phyloP scores from a whole-genome alignment of 2,797 vertebrate genomes.

The Anabacerthia variegaticeps region DNA sequence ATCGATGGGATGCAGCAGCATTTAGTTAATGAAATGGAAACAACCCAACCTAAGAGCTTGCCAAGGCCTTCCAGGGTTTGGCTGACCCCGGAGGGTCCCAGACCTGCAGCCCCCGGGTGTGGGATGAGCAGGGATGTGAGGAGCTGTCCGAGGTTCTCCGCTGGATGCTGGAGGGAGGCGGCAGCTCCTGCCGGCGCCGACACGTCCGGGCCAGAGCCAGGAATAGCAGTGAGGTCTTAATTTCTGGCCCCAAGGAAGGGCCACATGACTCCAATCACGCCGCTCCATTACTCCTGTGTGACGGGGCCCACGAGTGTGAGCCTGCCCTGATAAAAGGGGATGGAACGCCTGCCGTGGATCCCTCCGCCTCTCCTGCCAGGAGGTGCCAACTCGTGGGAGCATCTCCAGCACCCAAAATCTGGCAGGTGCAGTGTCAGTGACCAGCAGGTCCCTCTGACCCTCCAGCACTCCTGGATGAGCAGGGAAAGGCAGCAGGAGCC shows the following conservation, averaged over 20 bases:
- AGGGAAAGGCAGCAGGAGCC: not conserved
- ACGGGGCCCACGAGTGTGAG: not conserved
- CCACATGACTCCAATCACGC: not conserved
- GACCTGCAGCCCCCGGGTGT: not conserved
- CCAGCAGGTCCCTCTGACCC: accelerated
- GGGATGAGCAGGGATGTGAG: not conserved
- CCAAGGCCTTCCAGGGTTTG: not conserved
- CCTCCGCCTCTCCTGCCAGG: not conserved
- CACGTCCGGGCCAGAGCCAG: not conserved
- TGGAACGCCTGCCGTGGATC: accelerated
- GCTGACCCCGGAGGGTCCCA: not conserved
- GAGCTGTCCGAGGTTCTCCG: not conserved
- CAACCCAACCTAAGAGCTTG: not conserved
- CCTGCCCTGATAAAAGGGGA: not conserved
- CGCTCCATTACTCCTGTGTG: not conserved
- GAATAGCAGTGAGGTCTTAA: slow-evolving; percentile 39
- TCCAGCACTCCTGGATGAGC: not conserved
- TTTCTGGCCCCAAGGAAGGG: slow-evolving; percentile 41
- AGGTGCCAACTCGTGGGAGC: accelerated
- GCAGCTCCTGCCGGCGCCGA: not conserved
- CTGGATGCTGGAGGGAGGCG: not conserved
- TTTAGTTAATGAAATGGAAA: not conserved
- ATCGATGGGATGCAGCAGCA: not conserved
- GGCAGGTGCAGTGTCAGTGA: accelerated
- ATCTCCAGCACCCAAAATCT: not conserved